These are phyloP conservation scores for Chrysoperla carnea DNA, from an alignment of 1,140 invertebrate species.

Conservation along the genomic window DNA sequence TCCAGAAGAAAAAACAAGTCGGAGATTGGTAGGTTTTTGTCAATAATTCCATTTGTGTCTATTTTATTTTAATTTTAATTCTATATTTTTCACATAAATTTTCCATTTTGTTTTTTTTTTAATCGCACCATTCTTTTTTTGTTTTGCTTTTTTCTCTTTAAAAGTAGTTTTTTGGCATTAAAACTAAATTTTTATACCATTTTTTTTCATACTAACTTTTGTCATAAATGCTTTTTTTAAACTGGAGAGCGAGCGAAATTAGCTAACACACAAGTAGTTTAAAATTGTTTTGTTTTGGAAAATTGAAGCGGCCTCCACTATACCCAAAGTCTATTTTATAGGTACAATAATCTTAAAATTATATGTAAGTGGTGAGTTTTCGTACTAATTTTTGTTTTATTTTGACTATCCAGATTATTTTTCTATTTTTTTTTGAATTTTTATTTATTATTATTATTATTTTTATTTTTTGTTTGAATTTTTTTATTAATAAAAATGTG, in stretches of 20 bases:
- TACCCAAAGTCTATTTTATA: slow-evolving; percentile 1
- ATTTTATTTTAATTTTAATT: neutral
- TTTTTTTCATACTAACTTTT: too few species aligned
- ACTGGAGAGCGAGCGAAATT: too few species aligned
- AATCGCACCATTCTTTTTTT: too few species aligned
- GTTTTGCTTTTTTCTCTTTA: too few species aligned
- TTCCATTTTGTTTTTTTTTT: too few species aligned
- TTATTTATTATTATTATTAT: neutral
- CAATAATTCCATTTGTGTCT: slow-evolving; percentile 16
- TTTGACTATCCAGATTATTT: neutral
- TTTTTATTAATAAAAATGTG: too few species aligned
- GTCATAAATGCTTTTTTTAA: too few species aligned
- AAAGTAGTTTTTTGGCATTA: too few species aligned
- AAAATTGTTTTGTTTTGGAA: neutral
- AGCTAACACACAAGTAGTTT: too few species aligned
- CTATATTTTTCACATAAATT: neutral
- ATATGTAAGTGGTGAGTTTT: slow-evolving; percentile 7
- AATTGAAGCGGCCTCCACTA: neutral
- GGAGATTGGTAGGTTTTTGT: slow-evolving; percentile 43
- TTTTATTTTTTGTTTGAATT: neutral
- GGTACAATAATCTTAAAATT: slow-evolving; percentile 4
- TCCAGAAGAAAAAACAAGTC: slow-evolving; percentile 42
- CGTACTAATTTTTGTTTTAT: slow-evolving; percentile 11
- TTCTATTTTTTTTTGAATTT: neutral
- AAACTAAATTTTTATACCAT: too few species aligned